phyloP scores from a whole-genome alignment of 2,797 vertebrate genomes.

The Acrossocheilus wenchowensis region DNA sequence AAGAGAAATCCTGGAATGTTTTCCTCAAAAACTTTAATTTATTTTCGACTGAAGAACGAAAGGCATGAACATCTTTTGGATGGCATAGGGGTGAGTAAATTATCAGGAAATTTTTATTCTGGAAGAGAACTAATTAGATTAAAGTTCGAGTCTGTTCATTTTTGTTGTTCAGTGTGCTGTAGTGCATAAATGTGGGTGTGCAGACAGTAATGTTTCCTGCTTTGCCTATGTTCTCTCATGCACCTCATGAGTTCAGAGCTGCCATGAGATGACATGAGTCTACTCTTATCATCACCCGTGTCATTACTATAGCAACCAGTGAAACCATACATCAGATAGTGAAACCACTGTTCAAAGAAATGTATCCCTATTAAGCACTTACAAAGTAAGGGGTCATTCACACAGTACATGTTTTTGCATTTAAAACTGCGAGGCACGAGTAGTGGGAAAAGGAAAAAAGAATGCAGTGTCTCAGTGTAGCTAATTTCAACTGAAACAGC shows the following conservation, averaged over 20 bases:
- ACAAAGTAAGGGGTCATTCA: neutral
- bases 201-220: neutral
- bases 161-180: neutral
- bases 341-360: neutral
- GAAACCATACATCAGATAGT: neutral
- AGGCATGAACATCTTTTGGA: too few relatives aligned
- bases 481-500: too few relatives aligned
- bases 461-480: too few relatives aligned
- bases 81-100: too few relatives aligned
- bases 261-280: neutral
- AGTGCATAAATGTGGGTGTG: neutral
- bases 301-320: constrained; percentile 3
- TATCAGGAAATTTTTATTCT: too few relatives aligned
- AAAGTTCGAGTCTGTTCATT: neutral
- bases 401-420: neutral
- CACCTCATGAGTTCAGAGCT: neutral
- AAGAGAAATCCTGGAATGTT: too few relatives aligned
- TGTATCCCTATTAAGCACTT: neutral
- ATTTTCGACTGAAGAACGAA: too few relatives aligned
- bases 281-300: neutral
- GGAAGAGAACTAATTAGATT: too few relatives aligned
- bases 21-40: too few relatives aligned
- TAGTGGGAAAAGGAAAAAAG: neutral
- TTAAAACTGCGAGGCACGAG: neutral
- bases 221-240: neutral